phyloP scores from a whole-genome alignment of 1,140 invertebrate species.

The Lasioglossum baleicum region DNA sequence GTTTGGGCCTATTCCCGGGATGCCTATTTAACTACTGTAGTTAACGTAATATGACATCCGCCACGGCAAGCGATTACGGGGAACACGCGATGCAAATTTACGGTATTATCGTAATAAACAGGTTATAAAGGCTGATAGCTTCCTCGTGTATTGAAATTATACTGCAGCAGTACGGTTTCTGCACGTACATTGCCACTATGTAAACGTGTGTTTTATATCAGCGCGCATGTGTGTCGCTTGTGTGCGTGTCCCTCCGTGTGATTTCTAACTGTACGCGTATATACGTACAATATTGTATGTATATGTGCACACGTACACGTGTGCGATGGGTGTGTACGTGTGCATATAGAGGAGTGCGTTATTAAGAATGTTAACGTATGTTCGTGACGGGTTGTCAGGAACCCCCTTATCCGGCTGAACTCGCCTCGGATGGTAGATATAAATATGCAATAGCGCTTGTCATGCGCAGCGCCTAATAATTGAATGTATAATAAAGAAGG shows the following conservation, averaged over 20 bases:
- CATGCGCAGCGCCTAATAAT: conserved; percentile 79
- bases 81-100: conserved; percentile 71
- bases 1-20: conserved; percentile 58
- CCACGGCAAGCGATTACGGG: conserved; percentile 60
- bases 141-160: conserved; percentile 67
- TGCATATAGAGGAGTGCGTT: conserved; percentile 59
- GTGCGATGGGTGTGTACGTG: background rate
- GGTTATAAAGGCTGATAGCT: conserved; percentile 72
- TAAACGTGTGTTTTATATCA: conserved; percentile 32
- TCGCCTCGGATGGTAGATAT: conserved; percentile 70
- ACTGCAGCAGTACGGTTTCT: conserved; percentile 50
- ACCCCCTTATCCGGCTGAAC: conserved; percentile 65
- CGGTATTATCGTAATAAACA: conserved; percentile 74
- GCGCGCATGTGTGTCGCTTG: background rate
- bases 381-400: conserved; percentile 73
- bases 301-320: no score
- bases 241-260: background rate
- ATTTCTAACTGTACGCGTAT: background rate
- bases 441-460: conserved; percentile 79
- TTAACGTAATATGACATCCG: conserved; percentile 67
- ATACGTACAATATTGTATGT: no score
- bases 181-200: conserved; percentile 25
- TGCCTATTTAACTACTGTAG: conserved; percentile 63
- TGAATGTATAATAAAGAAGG: conserved; percentile 80
- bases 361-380: conserved; percentile 75